phyloP scores from a whole-genome alignment of 37 sponge, comb jelly and placozoan species.

The Chondrosia reniformis region DNA sequence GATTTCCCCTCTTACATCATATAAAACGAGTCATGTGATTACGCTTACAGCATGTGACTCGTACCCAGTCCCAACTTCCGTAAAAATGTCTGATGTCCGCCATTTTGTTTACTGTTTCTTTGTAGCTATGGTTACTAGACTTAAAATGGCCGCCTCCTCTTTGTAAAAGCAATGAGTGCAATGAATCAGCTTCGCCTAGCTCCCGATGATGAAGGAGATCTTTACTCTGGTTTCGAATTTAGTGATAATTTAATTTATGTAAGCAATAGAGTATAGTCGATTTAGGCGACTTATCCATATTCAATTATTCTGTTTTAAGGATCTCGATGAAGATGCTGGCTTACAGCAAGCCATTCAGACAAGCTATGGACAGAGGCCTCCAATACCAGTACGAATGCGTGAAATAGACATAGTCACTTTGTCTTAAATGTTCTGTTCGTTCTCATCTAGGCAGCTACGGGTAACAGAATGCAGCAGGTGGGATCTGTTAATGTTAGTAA shows the following conservation, averaged over 20 bases:
- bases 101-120: background rate
- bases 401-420: no score
- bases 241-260: conserved; percentile 48
- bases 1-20: no score
- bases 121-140: background rate
- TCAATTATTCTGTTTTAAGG: conserved; percentile 25
- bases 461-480: no score
- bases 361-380: conserved; percentile 86
- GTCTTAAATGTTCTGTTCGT: no score
- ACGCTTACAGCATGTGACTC: no score
- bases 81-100: no score
- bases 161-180: background rate
- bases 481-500: no score
- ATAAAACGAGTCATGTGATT: no score
- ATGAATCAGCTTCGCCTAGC: conserved; percentile 77
- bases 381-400: conserved; percentile 36
- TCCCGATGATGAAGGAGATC: conserved; percentile 74
- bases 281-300: background rate
- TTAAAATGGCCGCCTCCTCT: no score
- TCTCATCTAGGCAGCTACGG: no score
- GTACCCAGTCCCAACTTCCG: no score
- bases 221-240: conserved; percentile 82
- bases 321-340: conserved; percentile 87
- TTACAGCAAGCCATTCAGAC: conserved; percentile 86
- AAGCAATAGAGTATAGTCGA: no score